Evolutionary conservation across 2,888 invertebrate species (phyloP).

Genomic region (Imbricaverruca yamaguchii): DNA sequence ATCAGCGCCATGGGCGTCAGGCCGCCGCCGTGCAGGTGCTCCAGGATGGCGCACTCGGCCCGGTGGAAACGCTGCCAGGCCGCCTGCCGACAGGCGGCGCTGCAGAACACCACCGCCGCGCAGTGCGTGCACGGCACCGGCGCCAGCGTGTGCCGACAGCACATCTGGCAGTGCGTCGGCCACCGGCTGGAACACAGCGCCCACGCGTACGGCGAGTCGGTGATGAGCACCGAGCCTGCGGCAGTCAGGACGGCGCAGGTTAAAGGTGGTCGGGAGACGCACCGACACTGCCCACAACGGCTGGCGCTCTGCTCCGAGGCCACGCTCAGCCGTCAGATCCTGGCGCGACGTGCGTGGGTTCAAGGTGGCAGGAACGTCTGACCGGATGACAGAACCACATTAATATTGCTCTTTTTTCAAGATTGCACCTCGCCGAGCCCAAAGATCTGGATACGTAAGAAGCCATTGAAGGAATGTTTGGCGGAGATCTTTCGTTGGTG

Average conservation of each 20-base stretch:
- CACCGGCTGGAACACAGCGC: conserved; percentile 34
- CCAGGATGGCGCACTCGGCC: conserved; percentile 35
- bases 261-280: neutral
- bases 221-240: conserved; percentile 36
- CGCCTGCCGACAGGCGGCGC: conserved; percentile 33
- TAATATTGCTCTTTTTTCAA: too few relatives aligned
- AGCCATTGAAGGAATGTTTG: too few relatives aligned
- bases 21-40: conserved; percentile 27
- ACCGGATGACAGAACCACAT: too few relatives aligned
- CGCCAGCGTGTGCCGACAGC: conserved; percentile 33
- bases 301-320: too few relatives aligned
- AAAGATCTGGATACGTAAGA: too few relatives aligned
- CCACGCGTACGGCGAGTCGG: conserved; percentile 36
- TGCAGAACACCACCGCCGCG: conserved; percentile 35
- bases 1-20: conserved; percentile 31
- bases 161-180: conserved; percentile 35
- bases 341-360: too few relatives aligned
- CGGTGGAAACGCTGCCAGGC: conserved; percentile 34
- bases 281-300: too few relatives aligned
- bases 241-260: neutral
- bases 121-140: conserved; percentile 35
- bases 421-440: too few relatives aligned
- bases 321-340: too few relatives aligned
- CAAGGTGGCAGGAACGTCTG: too few relatives aligned
- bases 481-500: too few relatives aligned